These are phyloP conservation scores for Phasianus colchicus DNA, from an alignment of 2,113 vertebrate genomes.

Conservation along the genomic window DNA sequence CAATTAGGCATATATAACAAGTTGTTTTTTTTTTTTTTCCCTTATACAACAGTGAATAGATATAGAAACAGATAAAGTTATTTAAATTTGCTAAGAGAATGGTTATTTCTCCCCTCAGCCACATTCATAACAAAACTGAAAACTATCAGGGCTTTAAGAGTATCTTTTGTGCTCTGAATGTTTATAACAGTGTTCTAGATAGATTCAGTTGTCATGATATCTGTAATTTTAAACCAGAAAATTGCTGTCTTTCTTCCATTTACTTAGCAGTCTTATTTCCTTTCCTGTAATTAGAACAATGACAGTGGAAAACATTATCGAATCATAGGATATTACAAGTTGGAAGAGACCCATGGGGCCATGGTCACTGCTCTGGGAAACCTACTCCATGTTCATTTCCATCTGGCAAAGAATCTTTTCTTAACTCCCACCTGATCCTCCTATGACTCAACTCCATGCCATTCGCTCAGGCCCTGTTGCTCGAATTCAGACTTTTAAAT, in stretches of 20 bases:
- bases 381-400: too few relatives aligned
- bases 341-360: too few relatives aligned
- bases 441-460: too few relatives aligned
- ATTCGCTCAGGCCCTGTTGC: too few relatives aligned
- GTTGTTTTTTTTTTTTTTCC: not conserved
- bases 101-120: not conserved
- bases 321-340: too few relatives aligned
- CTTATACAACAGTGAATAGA: not conserved
- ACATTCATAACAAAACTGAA: not conserved
- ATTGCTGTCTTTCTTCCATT: not conserved
- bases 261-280: rapidly evolving
- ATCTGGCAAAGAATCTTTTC: too few relatives aligned
- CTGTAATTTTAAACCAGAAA: not conserved
- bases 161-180: not conserved
- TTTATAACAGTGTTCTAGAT: not conserved
- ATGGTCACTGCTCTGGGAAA: too few relatives aligned
- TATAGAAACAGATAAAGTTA: not conserved
- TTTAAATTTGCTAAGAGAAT: not conserved
- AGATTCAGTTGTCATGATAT: not conserved
- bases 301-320: not conserved
- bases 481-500: not conserved
- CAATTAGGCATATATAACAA: not conserved
- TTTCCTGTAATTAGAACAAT: not conserved
- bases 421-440: too few relatives aligned
- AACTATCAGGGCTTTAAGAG: not conserved